These are phyloP conservation scores for Colinus virginianus DNA, from an alignment of 2,113 vertebrate species.

Conservation along the genomic window DNA sequence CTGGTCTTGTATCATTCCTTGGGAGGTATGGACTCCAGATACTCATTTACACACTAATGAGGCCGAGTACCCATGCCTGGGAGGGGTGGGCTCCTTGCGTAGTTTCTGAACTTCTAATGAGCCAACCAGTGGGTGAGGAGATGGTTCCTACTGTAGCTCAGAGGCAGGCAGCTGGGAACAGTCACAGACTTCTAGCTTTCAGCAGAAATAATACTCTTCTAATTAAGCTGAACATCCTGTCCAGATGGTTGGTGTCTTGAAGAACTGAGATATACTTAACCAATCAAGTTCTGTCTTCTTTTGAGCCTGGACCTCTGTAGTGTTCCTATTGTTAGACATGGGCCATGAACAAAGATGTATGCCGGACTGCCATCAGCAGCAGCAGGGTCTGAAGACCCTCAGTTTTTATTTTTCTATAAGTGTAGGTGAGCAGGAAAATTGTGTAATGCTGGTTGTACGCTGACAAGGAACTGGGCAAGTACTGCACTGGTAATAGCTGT, in stretches of 20 bases:
- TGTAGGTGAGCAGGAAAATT: neutral
- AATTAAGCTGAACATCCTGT: neutral
- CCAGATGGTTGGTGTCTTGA: neutral
- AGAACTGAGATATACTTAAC: too few species aligned
- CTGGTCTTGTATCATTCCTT: neutral
- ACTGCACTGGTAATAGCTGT: neutral
- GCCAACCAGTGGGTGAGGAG: neutral
- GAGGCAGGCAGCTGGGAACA: neutral
- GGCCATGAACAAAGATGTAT: neutral
- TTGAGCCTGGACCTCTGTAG: neutral
- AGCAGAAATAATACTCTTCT: neutral
- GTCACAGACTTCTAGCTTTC: neutral
- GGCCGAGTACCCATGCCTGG: neutral
- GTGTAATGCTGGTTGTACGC: rapidly evolving
- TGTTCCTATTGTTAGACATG: neutral
- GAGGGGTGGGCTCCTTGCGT: neutral
- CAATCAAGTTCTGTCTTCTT: rapidly evolving
- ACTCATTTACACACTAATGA: neutral
- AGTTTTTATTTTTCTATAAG: neutral
- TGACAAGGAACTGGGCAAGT: neutral
- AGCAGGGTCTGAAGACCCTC: neutral
- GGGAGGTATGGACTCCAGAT: neutral
- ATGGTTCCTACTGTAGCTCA: neutral
- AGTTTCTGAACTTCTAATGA: neutral
- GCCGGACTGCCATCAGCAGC: rapidly evolving